These are phyloP conservation scores for Maconellicoccus hirsutus DNA, from an alignment of 1,140 invertebrate genomes.

Conservation along the genomic window DNA sequence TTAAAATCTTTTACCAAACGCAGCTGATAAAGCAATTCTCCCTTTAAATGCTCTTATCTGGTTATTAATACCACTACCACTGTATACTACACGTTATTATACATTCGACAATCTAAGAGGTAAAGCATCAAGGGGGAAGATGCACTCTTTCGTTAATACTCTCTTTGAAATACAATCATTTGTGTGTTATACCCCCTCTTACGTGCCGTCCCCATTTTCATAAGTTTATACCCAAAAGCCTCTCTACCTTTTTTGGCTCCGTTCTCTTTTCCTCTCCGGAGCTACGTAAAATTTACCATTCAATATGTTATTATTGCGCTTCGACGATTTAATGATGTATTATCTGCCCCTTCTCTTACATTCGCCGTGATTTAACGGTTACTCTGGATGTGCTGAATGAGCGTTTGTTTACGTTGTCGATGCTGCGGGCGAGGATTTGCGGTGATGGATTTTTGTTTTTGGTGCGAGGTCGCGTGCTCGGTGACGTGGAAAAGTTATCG, in stretches of 20 bases:
- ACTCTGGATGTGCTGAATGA: no score
- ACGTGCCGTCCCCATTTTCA: not conserved
- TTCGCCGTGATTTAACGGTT: no score
- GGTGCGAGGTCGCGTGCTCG: no score
- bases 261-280: not conserved
- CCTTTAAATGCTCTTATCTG: slow-evolving; percentile 22
- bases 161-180: slow-evolving; percentile 22
- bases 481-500: no score
- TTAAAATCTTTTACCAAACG: slow-evolving; percentile 18
- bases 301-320: slow-evolving; percentile 4
- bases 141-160: slow-evolving; percentile 18
- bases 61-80: slow-evolving; percentile 17
- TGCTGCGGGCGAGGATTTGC: no score
- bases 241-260: not conserved
- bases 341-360: no score
- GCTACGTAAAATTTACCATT: not conserved
- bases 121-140: not conserved
- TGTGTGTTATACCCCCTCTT: not conserved
- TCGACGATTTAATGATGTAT: not conserved
- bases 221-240: not conserved
- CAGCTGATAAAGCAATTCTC: slow-evolving; percentile 21
- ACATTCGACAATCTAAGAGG: not conserved
- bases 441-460: no score
- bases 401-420: no score
- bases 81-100: not conserved